phyloP scores from a whole-genome alignment of 92 coral and sea anemone species.

The Heliopora coerulea region DNA sequence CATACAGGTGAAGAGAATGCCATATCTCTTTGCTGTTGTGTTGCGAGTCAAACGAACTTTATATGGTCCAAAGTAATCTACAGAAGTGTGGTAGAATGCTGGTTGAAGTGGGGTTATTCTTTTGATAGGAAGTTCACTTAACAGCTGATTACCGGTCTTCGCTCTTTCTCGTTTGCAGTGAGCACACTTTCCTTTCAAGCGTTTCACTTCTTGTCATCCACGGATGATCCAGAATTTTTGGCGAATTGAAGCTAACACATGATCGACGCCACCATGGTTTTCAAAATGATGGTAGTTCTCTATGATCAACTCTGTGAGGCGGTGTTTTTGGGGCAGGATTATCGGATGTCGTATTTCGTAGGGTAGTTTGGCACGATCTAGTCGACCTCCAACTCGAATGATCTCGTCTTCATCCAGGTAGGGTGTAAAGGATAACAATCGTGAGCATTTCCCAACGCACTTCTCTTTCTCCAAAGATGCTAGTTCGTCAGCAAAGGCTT shows the following conservation, averaged over 20 bases:
- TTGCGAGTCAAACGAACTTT: slow-evolving; percentile 23
- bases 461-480: slow-evolving; percentile 14
- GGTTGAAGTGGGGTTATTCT: slow-evolving; percentile 45
- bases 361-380: slow-evolving; percentile 46
- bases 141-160: slow-evolving; percentile 40
- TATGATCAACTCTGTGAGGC: slow-evolving; percentile 36
- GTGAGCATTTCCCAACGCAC: not conserved
- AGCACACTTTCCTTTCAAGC: slow-evolving; percentile 39
- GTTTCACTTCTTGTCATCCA: slow-evolving; percentile 50
- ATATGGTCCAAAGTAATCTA: slow-evolving; percentile 22
- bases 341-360: slow-evolving; percentile 58
- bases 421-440: slow-evolving; percentile 36
- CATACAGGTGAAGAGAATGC: slow-evolving; percentile 20
- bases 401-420: slow-evolving; percentile 44
- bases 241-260: slow-evolving; percentile 50
- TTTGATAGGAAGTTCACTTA: slow-evolving; percentile 50
- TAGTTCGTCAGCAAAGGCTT: slow-evolving; percentile 40
- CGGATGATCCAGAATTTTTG: slow-evolving; percentile 54
- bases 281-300: slow-evolving; percentile 31
- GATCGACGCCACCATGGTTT: slow-evolving; percentile 52
- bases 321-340: slow-evolving; percentile 51
- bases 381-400: slow-evolving; percentile 55
- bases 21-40: slow-evolving; percentile 27
- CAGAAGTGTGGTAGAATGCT: slow-evolving; percentile 41
- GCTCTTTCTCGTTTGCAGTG: slow-evolving; percentile 43